These are phyloP conservation scores for Vimba vimba DNA, from an alignment of 2,113 vertebrate genomes.

Conservation along the genomic window DNA sequence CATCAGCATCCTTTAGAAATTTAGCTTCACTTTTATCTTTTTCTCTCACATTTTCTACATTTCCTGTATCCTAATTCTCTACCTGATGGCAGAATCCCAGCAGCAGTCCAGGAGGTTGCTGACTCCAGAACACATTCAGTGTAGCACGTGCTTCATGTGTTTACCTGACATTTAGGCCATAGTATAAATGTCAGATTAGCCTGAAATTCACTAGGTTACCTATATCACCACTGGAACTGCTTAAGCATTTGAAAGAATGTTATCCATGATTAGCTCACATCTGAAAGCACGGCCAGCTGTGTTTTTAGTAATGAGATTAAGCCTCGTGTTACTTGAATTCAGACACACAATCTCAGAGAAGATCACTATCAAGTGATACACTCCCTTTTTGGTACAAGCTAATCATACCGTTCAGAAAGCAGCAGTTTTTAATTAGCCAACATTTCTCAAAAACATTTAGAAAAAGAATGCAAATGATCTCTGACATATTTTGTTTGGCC, in stretches of 20 bases:
- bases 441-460: background rate
- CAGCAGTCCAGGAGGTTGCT: background rate
- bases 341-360: background rate
- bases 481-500: background rate
- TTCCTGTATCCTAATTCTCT: background rate
- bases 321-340: slow-evolving; percentile 22
- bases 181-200: slow-evolving; percentile 6
- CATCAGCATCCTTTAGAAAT: slow-evolving; percentile 21
- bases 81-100: background rate
- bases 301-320: slow-evolving; percentile 21
- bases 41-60: background rate
- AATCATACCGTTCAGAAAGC: background rate
- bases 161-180: background rate
- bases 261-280: slow-evolving; percentile 22
- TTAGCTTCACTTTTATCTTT: background rate
- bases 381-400: background rate
- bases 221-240: slow-evolving; percentile 3
- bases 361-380: background rate
- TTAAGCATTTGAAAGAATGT: slow-evolving; percentile 22
- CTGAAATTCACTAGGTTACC: background rate
- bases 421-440: background rate
- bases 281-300: slow-evolving; percentile 18
- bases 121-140: background rate
- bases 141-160: background rate
- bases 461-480: background rate